Evolutionary conservation across 2,797 vertebrate genomes (phyloP).

Genomic region (Pseudomugil gertrudae): DNA sequence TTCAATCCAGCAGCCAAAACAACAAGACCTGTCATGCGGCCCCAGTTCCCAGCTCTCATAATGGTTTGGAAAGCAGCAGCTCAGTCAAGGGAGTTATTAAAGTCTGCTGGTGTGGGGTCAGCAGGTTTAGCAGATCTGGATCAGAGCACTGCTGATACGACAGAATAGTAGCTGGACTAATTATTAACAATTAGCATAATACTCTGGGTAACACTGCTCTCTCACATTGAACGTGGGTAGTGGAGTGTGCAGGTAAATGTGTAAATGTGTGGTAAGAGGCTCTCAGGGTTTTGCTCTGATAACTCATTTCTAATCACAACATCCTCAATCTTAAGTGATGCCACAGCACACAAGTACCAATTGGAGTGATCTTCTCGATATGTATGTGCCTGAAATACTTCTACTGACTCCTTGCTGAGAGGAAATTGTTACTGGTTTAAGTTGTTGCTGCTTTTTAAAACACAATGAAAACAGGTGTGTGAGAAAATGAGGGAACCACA

Average conservation of each 20-base stretch:
- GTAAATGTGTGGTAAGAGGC: slow-evolving; percentile 24
- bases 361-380: too few relatives aligned
- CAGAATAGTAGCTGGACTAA: slow-evolving; percentile 56
- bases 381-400: slow-evolving; percentile 36
- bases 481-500: neutral
- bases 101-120: slow-evolving; percentile 63
- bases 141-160: slow-evolving; percentile 67
- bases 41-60: slow-evolving; percentile 39
- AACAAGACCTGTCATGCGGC: slow-evolving; percentile 16
- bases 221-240: slow-evolving; percentile 13
- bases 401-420: slow-evolving; percentile 27
- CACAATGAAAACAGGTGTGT: slow-evolving; percentile 17
- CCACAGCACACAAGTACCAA: slow-evolving; percentile 27
- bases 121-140: slow-evolving; percentile 58
- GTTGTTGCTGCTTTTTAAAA: slow-evolving; percentile 8
- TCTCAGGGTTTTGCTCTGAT: slow-evolving; percentile 22
- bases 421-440: slow-evolving; percentile 26
- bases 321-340: slow-evolving; percentile 31
- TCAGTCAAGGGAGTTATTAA: slow-evolving; percentile 35
- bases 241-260: slow-evolving; percentile 9
- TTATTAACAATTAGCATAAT: slow-evolving; percentile 66
- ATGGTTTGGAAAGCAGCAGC: slow-evolving; percentile 35
- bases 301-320: slow-evolving; percentile 37
- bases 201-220: neutral
- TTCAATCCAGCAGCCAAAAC: slow-evolving; percentile 25